Percentiles rank a stretch among this genome's conserved stretches.
phyloP scores from a whole-genome alignment of 2,888 invertebrate species.

The Siphlonurus alternatus region DNA sequence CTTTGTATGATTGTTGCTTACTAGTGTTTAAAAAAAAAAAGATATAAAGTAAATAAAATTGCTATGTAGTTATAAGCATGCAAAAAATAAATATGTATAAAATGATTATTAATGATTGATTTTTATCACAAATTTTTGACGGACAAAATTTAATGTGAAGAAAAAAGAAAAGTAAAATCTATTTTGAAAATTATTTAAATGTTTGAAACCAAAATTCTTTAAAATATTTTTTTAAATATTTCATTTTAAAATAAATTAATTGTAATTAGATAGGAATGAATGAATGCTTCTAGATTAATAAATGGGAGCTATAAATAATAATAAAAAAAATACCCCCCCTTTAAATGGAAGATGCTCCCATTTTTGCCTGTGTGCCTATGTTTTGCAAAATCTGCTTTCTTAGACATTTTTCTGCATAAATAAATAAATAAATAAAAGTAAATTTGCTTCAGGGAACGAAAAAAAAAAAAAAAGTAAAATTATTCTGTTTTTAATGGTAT shows the following conservation, averaged over 20 bases:
- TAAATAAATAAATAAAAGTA: neutral
- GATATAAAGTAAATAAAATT: too few species aligned
- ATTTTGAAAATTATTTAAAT: too few species aligned
- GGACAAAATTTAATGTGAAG: too few species aligned
- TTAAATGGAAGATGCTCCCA: neutral
- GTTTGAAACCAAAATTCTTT: too few species aligned
- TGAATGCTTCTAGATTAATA: neutral
- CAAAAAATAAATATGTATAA: too few species aligned
- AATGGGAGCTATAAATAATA: neutral
- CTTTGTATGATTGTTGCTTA: too few species aligned
- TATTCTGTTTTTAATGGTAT: too few species aligned
- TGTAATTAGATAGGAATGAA: neutral
- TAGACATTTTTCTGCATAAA: neutral
- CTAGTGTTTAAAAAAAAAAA: too few species aligned
- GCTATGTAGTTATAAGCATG: too few species aligned
- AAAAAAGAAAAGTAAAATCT: too few species aligned
- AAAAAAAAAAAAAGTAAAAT: neutral
- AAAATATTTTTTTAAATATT: neutral
- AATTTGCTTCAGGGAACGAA: neutral
- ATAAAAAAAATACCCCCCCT: neutral
- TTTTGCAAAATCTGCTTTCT: neutral
- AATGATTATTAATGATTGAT: too few species aligned
- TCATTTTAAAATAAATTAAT: neutral
- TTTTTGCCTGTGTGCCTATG: neutral
- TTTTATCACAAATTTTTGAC: too few species aligned